Base-by-base conservation (phyloP, 2,888 invertebrate genomes). In the Reticulitermes lucifugus region DNA sequence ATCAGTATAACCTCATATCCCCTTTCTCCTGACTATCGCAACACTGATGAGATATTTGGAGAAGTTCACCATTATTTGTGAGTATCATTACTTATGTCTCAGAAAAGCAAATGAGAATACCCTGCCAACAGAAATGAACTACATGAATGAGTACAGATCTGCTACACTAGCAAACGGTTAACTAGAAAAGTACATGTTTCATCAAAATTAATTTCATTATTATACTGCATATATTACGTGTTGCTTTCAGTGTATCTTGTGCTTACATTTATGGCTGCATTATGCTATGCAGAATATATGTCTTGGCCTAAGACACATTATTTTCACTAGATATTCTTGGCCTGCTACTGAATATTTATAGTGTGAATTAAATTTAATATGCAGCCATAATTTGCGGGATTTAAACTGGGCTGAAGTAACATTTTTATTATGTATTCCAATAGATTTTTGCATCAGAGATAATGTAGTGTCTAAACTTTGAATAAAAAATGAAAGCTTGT, bases 81-180 rank as follows among this genome's bases (percentile, higher is more conserved):
- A 77, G 77, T 77, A 77, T n/a, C 0, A 35, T 18, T 46, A 46
- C 77, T 25, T 43, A 46, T 22, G 46, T 77, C 22, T 65, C n/a
- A n/a, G n/a, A 43, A 77, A 46, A 46, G 12, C 10, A 41, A 77
- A 77, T 77, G 77, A 77, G 77, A 77, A 77, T 77, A 77, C 77
- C 77, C 14, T 46, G 77, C 77, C 77, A 77, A 46, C 43, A 77
- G 7, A 12, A n/a, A 65, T 25, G 51, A 55, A 55, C 55, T 55
- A 18, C 4, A 55, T 18, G 18, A 55, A 55, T 14, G 55, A 55
- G 14, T 55, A 55, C 55, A 55, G 18, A 55, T 55, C 18, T 55
- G 18, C 55, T 12, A 55, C 18, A 18, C 55, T 55, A 18, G 12
- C 7, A 55, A 55, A 55, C 55, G 2, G 5, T 55, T 55, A 14